Evolutionary conservation across 2,797 vertebrate genomes (phyloP).

Genomic region (Malacoraja senta): DNA sequence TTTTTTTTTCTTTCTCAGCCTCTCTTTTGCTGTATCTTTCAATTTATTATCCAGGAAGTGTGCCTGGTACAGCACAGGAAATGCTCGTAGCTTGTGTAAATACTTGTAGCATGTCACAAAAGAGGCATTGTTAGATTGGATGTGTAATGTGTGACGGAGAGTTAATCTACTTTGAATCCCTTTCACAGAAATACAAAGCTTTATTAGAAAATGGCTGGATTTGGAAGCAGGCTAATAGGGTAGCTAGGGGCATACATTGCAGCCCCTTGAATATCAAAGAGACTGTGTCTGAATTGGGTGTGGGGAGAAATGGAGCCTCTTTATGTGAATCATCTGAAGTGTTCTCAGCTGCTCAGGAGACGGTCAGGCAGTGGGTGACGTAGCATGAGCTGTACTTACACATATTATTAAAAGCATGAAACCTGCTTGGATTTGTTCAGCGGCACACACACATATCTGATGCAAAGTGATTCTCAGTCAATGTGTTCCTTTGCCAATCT

Average conservation of each 20-base stretch:
- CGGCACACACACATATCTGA: slow-evolving; percentile 40
- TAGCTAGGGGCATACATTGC: background rate
- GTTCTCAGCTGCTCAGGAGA: slow-evolving; percentile 41
- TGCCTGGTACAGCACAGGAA: background rate
- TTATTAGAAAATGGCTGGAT: slow-evolving; percentile 45
- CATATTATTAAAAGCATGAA: slow-evolving; percentile 55
- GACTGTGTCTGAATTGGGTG: background rate
- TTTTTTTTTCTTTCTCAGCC: background rate
- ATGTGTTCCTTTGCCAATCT: slow-evolving; percentile 43
- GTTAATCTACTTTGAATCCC: background rate
- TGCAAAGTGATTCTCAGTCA: slow-evolving; percentile 40
- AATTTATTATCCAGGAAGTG: background rate
- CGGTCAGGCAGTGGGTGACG: slow-evolving; percentile 44
- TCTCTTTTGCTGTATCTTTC: background rate
- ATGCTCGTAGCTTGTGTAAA: background rate
- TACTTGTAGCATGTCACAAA: background rate
- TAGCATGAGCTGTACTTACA: slow-evolving; percentile 47
- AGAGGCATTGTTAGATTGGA: background rate
- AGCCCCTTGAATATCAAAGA: background rate
- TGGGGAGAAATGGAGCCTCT: slow-evolving; percentile 28
- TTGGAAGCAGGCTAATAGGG: slow-evolving; percentile 37
- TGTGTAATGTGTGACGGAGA: background rate
- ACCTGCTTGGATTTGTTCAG: slow-evolving; percentile 42
- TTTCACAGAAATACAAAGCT: background rate
- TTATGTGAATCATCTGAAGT: slow-evolving; percentile 45